Evolutionary conservation across 37 sponge, comb jelly and placozoan species (phyloP), one percentile per base, ranked within the genome.

Genomic region (Dysidea cf. avara): DNA sequence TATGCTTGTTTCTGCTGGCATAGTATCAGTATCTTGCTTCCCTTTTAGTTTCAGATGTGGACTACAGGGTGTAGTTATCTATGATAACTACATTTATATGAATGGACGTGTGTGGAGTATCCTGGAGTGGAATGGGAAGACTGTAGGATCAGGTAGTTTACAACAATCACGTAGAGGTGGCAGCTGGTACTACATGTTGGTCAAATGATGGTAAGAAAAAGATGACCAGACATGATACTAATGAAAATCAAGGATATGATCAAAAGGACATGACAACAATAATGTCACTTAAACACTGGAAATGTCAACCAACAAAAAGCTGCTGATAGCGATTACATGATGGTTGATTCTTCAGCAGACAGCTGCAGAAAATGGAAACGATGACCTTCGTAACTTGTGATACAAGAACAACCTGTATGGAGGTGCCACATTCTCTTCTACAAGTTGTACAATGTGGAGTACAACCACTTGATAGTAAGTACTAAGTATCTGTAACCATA

Each of bases 61-160:
- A 20, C 13, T n/a, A n/a, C n/a, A n/a, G n/a, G n/a, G n/a, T n/a
- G n/a, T 66, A 20, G 46, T 66, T 46, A 26, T 66, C 50, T 18
- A 51, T 21, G 69, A 66, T 51, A 66, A 66, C 69, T 66, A 66
- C 51, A n/a, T 66, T 12, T 66, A 66, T 51, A 66, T 66, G 69
- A 66, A 66, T 28, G 69, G 69, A 30, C 69, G 69, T 50, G 69
- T 66, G n/a, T 13, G 69, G 69, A 18, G 46, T 66, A 12, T 39
- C 50, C 46, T 66, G 69, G 69, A 66, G 69, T 50, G 69, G 69
- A 66, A 51, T 43, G 69, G 69, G 11, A 66, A 66, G 39, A 66
- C 69, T 12, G 46, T 66, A 20, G 69, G 69, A 35, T 66, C 69
- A 35, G 69, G 69, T 39, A 51, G 18, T 66, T 14, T 14, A 30